Evolutionary conservation across 1,140 invertebrate species (phyloP).

Genomic region (Leptinotarsa lineolata): DNA sequence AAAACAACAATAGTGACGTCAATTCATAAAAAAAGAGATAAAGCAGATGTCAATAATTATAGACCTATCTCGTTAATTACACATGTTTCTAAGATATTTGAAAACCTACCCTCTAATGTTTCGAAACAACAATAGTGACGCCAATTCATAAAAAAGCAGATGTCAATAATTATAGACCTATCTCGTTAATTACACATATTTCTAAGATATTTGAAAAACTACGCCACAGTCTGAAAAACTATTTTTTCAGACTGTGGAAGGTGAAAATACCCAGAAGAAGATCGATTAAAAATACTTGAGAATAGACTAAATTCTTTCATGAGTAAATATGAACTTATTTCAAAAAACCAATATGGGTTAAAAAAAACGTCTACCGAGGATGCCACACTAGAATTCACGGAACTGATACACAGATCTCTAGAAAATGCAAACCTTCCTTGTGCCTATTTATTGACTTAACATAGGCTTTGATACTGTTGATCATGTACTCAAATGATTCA

Average conservation of each 20-base stretch:
- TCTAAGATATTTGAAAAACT: constrained; percentile 24
- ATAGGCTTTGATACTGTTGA: background rate
- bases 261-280: no score
- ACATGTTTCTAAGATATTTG: constrained; percentile 17
- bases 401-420: constrained; percentile 12
- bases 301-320: constrained; percentile 6
- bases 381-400: constrained; percentile 11
- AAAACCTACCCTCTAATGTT: no score
- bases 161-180: constrained; percentile 18
- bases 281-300: constrained; percentile 6
- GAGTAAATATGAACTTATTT: constrained; percentile 3
- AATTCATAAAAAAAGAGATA: constrained; percentile 12
- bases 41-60: constrained; percentile 14
- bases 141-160: constrained; percentile 14
- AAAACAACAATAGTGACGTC: constrained; percentile 12
- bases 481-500: no score
- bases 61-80: constrained; percentile 14
- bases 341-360: background rate
- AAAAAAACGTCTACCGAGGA: constrained; percentile 11
- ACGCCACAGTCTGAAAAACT: no score
- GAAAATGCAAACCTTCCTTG: constrained; percentile 17
- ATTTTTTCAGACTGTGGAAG: no score
- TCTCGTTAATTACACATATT: constrained; percentile 7
- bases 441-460: constrained; percentile 11
- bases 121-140: constrained; percentile 8